phyloP scores from a whole-genome alignment of 2,113 vertebrate genomes.

The Hassar affinis region DNA sequence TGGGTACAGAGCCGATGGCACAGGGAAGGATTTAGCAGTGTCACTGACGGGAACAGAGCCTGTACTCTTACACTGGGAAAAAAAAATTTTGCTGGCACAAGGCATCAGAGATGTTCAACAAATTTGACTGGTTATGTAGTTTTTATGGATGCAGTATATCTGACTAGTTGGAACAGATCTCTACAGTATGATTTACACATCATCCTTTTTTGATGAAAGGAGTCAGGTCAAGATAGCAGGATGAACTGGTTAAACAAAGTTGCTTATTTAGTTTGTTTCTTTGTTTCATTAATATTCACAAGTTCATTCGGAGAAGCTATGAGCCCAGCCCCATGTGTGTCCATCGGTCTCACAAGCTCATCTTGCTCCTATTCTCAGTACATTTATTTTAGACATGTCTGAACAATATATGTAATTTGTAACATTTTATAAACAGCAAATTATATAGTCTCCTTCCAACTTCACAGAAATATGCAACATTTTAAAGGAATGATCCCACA shows the following conservation, averaged over 20 bases:
- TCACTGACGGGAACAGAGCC: constrained; percentile 19
- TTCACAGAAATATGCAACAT: neutral
- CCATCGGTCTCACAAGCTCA: neutral
- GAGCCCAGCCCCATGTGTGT: too few relatives aligned
- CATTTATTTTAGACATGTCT: constrained; percentile 9
- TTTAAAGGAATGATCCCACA: neutral
- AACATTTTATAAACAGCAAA: constrained; percentile 15
- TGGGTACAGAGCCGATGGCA: constrained; percentile 28
- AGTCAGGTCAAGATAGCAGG: neutral
- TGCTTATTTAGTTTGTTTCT: neutral
- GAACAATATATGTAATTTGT: constrained; percentile 8
- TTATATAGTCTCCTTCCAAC: neutral
- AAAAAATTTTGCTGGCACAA: neutral
- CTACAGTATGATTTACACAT: neutral
- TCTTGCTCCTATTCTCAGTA: neutral
- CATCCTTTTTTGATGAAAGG: neutral
- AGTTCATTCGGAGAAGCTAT: neutral
- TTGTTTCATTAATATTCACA: neutral
- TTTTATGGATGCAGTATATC: neutral
- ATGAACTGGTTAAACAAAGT: neutral
- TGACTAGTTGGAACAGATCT: neutral
- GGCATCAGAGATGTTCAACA: neutral
- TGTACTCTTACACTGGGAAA: neutral
- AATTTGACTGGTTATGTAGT: neutral
- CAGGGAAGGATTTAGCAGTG: constrained; percentile 38